phyloP scores from a whole-genome alignment of 2,888 invertebrate genomes.

The Clistopyga incitator region DNA sequence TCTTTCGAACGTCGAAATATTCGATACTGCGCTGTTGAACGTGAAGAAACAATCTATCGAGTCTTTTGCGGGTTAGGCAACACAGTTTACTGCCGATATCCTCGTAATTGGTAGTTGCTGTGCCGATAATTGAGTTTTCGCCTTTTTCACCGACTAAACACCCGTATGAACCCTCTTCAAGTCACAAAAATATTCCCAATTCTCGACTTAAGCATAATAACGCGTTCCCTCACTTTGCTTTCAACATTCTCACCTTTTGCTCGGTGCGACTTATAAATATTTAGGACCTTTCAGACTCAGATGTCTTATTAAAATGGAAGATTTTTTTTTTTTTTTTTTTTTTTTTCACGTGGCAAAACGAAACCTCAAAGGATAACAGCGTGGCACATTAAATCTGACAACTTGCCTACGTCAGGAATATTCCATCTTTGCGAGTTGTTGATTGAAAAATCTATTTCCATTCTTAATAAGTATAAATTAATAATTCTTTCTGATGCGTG shows the following conservation, averaged over 20 bases:
- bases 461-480: no score
- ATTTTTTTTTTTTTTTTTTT: no score
- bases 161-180: background rate
- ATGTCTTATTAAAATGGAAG: no score
- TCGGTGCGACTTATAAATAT: background rate
- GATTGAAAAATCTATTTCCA: background rate
- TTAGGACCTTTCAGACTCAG: no score
- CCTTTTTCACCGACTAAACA: background rate
- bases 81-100: background rate
- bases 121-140: background rate
- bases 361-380: background rate
- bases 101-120: constrained; percentile 5
- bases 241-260: background rate
- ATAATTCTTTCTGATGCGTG: background rate
- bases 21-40: background rate
- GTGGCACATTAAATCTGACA: no score
- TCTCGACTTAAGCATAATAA: no score
- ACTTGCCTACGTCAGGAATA: background rate
- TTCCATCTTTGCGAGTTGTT: background rate
- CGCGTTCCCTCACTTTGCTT: no score
- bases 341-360: background rate
- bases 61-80: background rate
- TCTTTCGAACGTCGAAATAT: constrained; percentile 4
- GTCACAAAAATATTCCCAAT: no score
- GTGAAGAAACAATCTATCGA: constrained; percentile 8